These are phyloP conservation scores for Tolypeutes matacus DNA, from an alignment of 2,797 vertebrate genomes.

Conservation along the genomic window DNA sequence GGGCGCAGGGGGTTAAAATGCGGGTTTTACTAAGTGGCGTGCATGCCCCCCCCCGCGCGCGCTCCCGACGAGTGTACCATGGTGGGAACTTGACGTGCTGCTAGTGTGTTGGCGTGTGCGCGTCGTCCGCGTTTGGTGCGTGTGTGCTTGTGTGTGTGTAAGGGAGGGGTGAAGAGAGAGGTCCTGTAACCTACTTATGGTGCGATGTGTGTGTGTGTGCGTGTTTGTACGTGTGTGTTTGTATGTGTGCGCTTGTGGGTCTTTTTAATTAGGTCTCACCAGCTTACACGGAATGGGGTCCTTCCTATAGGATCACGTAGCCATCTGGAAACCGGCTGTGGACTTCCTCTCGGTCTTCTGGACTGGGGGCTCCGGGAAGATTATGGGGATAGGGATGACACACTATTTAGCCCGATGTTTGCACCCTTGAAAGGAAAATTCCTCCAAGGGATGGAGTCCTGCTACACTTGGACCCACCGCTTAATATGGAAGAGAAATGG, in stretches of 20 bases:
- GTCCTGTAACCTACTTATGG: constrained; percentile 78
- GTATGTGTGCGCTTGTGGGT: constrained; percentile 64
- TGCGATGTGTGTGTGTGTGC: constrained; percentile 32
- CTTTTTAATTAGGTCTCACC: constrained; percentile 75
- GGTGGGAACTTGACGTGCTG: constrained; percentile 78
- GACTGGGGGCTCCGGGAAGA: constrained; percentile 38
- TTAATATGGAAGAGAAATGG: constrained; percentile 79
- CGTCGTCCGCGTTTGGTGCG: constrained; percentile 64
- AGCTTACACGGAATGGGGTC: constrained; percentile 60
- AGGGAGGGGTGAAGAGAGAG: not conserved
- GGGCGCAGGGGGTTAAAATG: not conserved
- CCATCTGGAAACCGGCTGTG: constrained; percentile 74
- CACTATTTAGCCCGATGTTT: constrained; percentile 70
- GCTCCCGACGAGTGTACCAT: constrained; percentile 77
- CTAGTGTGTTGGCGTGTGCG: constrained; percentile 69
- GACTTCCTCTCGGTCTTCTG: constrained; percentile 48
- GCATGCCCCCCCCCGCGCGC: constrained; percentile 72
- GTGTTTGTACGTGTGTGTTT: constrained; percentile 41
- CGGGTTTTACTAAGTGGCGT: constrained; percentile 68
- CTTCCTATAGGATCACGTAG: constrained; percentile 69
- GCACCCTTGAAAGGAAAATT: constrained; percentile 59
- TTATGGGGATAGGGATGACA: constrained; percentile 22
- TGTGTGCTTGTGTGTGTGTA: constrained; percentile 51
- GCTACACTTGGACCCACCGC: constrained; percentile 76
- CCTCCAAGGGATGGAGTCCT: constrained; percentile 82